Evolutionary conservation across 2,113 vertebrate species (phyloP).

Genomic region (Manacus vitellinus): DNA sequence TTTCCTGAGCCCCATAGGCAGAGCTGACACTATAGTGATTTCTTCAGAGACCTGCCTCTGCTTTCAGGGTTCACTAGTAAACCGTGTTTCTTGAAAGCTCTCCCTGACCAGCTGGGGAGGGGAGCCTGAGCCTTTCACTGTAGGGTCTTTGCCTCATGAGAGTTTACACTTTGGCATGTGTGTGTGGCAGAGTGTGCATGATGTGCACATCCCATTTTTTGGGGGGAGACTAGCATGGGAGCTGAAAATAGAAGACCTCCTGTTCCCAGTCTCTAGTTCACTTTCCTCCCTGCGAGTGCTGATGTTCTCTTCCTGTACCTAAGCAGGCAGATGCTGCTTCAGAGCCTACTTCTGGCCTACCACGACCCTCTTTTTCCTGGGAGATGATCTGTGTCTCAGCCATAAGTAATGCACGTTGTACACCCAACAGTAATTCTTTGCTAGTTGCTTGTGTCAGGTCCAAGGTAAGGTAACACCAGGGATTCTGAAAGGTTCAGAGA

Average conservation of each 20-base stretch:
- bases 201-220: not conserved
- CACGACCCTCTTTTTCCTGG: not conserved
- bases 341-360: not conserved
- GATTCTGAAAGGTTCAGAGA: not conserved
- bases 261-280: not conserved
- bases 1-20: not conserved
- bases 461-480: not conserved
- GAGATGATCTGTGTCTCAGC: not conserved
- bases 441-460: not conserved
- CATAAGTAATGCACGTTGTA: accelerated
- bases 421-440: not conserved
- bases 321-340: not conserved
- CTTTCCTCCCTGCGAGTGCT: not conserved
- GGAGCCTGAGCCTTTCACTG: not conserved
- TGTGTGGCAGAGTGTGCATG: not conserved
- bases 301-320: not conserved
- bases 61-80: not conserved
- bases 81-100: not conserved
- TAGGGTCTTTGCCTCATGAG: not conserved
- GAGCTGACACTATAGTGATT: not conserved
- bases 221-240: not conserved
- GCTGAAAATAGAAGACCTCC: not conserved
- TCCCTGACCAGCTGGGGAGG: not conserved
- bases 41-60: not conserved
- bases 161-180: not conserved